These are phyloP conservation scores for Brotula barbata DNA, from an alignment of 2,797 vertebrate genomes.

Conservation along the genomic window DNA sequence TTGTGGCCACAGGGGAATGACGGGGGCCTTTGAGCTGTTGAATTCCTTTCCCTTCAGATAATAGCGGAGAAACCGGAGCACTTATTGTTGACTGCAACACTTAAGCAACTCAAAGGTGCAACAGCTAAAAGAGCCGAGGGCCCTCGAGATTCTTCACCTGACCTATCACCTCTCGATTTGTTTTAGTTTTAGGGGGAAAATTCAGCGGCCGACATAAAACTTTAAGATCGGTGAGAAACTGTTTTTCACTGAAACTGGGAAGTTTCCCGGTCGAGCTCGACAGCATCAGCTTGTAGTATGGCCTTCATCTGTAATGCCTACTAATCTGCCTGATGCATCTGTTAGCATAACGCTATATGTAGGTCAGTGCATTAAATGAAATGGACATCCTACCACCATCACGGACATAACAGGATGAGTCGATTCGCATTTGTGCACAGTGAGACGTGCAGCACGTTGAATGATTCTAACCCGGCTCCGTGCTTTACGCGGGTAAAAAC, in stretches of 20 bases:
- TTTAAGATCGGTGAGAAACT: conserved; percentile 30
- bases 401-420: conserved; percentile 16
- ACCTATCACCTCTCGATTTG: conserved; percentile 65
- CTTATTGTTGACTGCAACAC: conserved; percentile 72
- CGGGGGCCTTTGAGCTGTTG: conserved; percentile 54
- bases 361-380: conserved; percentile 32
- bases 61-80: conserved; percentile 69
- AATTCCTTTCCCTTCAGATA: conserved; percentile 81
- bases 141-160: conserved; percentile 70
- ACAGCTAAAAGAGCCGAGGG: conserved; percentile 50
- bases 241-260: conserved; percentile 2
- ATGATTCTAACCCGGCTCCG: conserved; percentile 36
- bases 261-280: conserved; percentile 24
- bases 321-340: conserved; percentile 63
- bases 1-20: conserved; percentile 59
- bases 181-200: conserved; percentile 53
- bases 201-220: conserved; percentile 30
- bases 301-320: conserved; percentile 26
- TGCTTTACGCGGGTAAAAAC: conserved; percentile 29
- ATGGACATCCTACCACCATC: conserved; percentile 12
- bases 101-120: conserved; percentile 67
- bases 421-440: conserved; percentile 9
- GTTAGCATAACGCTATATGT: conserved; percentile 39
- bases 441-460: background rate
- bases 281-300: conserved; percentile 19